Base-by-base conservation (phyloP, 2,888 invertebrate species). In the Drosophila mettleri region DNA sequence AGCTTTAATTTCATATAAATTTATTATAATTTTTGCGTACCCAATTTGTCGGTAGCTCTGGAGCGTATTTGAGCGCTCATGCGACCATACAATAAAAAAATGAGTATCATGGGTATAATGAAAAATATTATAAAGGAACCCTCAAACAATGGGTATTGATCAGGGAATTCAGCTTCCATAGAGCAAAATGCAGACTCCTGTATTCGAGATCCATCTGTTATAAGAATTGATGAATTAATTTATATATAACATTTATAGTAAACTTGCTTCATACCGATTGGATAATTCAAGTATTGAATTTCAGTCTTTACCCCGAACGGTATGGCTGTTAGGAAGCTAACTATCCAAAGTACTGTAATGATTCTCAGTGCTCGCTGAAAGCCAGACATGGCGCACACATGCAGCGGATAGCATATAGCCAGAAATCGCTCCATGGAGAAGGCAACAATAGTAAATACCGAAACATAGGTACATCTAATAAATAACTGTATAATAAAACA, bases 341-440 rank as follows among this genome's bases (percentile, higher is more conserved):
- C 89, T 2, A 95, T 88, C 98, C 98, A 98, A 8, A 97, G 93
- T 0, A 94, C 93, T 0, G 95, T 93, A 51, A 98, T 96, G 72
- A 97, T 96, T 70, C 95, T 94, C 33, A 96, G 92, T 2, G 97
- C 97, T n/a, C 98, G 93, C 51, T 96, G 94, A 31, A 97, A 94
- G 1, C 96, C 96, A 1, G 96, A 96, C 94, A 97, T 96, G 36
- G 95, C 95, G 92, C 97, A 96, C 68, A 96, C 94, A 89, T 95
- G 95, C 39, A 98, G 93, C 0, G 98, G 98, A 91, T 97, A 96
- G 90, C 98, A 98, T 88, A 98, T 98, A 33, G 98, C 98, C 76
- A 98, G 93, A 93, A 97, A 97, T 43, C 98, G 94, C 93, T 98
- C 98, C 92, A 96, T 95, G 0, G 98, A 97, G 93, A 98, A 98